Evolutionary conservation across 2,888 invertebrate species (phyloP).

Genomic region (Apodemia duryi): DNA sequence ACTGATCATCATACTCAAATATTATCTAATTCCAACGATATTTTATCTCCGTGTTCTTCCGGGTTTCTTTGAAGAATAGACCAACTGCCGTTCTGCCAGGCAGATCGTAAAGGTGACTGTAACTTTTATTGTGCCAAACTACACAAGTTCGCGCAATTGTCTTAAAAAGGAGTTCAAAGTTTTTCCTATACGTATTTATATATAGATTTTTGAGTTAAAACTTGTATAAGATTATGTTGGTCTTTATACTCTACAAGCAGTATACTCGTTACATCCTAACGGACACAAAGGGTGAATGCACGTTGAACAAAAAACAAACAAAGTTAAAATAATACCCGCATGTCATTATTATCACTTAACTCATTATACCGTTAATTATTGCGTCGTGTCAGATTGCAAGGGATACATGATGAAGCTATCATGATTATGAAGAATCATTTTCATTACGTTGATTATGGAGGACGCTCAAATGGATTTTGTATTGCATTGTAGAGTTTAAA

Average conservation of each 20-base stretch:
- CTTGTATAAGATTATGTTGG: too few relatives aligned
- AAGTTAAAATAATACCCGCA: slow-evolving; percentile 52
- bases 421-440: slow-evolving; percentile 34
- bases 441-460: slow-evolving; percentile 35
- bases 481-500: slow-evolving; percentile 12
- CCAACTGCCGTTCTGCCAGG: too few relatives aligned
- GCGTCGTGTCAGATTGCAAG: slow-evolving; percentile 64
- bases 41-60: too few relatives aligned
- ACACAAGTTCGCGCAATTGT: too few relatives aligned
- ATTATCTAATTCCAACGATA: too few relatives aligned
- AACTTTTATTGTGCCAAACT: too few relatives aligned
- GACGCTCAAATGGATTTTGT: slow-evolving; percentile 23
- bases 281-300: slow-evolving; percentile 51
- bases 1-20: too few relatives aligned
- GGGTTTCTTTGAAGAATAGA: too few relatives aligned
- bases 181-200: too few relatives aligned
- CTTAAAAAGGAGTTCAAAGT: too few relatives aligned
- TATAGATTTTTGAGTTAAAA: too few relatives aligned
- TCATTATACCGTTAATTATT: slow-evolving; percentile 70
- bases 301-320: slow-evolving; percentile 55
- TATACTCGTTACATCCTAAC: not conserved
- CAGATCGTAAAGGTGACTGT: too few relatives aligned
- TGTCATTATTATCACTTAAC: slow-evolving; percentile 74
- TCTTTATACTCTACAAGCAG: slow-evolving; percentile 13
- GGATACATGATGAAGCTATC: slow-evolving; percentile 65